phyloP scores from a whole-genome alignment of 2,113 vertebrate species.

The Perccottus glenii region DNA sequence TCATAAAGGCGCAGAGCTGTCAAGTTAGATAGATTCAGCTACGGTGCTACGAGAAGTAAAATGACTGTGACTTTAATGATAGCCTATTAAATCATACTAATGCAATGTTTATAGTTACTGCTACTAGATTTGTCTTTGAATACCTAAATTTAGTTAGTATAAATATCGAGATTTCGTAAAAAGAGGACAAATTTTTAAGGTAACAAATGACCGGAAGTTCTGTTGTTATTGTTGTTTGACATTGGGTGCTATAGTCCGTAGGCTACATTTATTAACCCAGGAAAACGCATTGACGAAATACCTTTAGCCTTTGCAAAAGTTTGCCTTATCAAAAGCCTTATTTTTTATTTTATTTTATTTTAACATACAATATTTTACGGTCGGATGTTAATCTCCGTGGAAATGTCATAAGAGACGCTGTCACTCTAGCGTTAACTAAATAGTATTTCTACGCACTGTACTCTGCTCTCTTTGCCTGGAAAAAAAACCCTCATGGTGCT shows the following conservation, averaged over 20 bases:
- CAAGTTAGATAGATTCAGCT: not conserved
- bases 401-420: slow-evolving; percentile 22
- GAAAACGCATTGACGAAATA: not conserved
- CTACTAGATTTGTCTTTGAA: no score
- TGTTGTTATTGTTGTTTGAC: fast-evolving
- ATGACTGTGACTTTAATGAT: not conserved
- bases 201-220: slow-evolving; percentile 20
- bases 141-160: not conserved
- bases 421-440: slow-evolving; percentile 26
- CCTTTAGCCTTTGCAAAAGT: not conserved
- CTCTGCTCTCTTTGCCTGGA: not conserved
- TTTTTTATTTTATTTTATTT: not conserved
- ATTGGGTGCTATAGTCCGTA: slow-evolving; percentile 8
- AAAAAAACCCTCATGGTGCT: slow-evolving; percentile 25
- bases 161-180: not conserved
- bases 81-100: not conserved
- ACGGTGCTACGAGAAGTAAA: not conserved
- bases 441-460: not conserved
- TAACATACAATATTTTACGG: not conserved
- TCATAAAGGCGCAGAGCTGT: slow-evolving; percentile 21
- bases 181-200: no score
- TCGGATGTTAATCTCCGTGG: slow-evolving; percentile 9
- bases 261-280: slow-evolving; percentile 12
- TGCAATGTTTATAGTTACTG: not conserved
- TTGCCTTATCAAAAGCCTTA: slow-evolving; percentile 29